Base-by-base conservation (phyloP, 1,140 invertebrate species). In the Meteorus sp. region DNA sequence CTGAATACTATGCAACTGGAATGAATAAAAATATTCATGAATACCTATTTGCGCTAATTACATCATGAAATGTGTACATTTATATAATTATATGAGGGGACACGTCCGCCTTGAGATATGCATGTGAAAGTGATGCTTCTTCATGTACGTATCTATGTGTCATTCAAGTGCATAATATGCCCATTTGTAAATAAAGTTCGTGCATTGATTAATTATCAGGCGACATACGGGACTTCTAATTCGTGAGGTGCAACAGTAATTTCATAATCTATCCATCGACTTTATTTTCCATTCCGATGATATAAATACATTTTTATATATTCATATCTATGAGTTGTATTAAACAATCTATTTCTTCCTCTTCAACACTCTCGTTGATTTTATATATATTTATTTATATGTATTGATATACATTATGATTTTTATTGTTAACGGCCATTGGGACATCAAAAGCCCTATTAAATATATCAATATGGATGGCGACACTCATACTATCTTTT, bases 331-430 rank as follows among this genome's bases (percentile, higher is more conserved):
- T 45, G 1, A n/a, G 53, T 35, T 33, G 44, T 41, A 43, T 51
- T 59, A 35, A 44, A 59, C 47, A 31, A 35, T 20, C 45, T 48
- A 51, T 61, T 19, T 15, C n/a, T 52, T 52, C 35, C n/a, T n/a
- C n/a, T 4, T 4, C 47, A 45, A 52, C 19, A 29, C 43, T 20
- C 13, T 47, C 22, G 11, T 37, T 17, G 31, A 8, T 13, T 25
- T 11, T n/a, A 17, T 52, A 20, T 51, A 31, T 37, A 37, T 52
- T 33, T 19, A 25, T 11, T 15, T 37, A n/a, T n/a, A n/a, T n/a
- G n/a, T n/a, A n/a, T n/a, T n/a, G n/a, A n/a, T n/a, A n/a, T n/a
- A n/a, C n/a, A n/a, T n/a, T n/a, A n/a, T n/a, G n/a, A n/a, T 53
- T 53, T 53, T 37, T 20, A 37, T 37, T 53, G 17, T 48, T 25